Conservation (phyloP, 2,797 vertebrate species). For the Cacajao melanocephalus region DNA sequence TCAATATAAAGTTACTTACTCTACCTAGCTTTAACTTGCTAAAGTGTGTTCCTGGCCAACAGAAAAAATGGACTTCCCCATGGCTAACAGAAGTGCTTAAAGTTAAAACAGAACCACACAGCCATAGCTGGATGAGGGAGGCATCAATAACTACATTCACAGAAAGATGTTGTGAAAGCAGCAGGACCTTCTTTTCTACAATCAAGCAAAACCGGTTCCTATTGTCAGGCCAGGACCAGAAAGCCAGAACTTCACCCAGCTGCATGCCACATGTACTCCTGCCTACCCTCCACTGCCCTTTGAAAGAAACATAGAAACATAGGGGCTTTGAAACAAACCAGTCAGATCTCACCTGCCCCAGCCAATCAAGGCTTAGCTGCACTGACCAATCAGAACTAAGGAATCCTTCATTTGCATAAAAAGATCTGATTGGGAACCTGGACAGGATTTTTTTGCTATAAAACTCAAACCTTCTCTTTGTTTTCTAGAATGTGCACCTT, state of each 20-base stretch:
- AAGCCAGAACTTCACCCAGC: neutral
- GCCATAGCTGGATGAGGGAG: neutral
- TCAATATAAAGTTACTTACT: neutral
- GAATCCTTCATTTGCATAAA: neutral
- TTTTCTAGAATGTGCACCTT: neutral
- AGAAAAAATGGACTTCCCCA: neutral
- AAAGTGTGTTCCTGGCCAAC: neutral
- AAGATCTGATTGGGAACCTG: neutral
- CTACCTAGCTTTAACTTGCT: neutral
- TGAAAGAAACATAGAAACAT: neutral
- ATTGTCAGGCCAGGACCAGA: neutral
- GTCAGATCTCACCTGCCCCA: neutral
- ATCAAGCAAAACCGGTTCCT: neutral
- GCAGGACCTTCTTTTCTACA: neutral
- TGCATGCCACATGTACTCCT: neutral
- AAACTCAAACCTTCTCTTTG: neutral
- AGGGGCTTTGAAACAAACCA: neutral
- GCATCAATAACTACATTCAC: neutral
- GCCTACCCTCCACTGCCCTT: neutral
- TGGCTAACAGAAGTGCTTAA: neutral
- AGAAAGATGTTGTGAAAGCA: neutral
- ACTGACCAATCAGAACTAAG: neutral
- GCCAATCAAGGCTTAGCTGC: neutral
- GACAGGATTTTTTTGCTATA: neutral
- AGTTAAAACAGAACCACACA: neutral